These are phyloP conservation scores for Apostichopus parvimensis DNA, from an alignment of 35 echinoderm and acorn worm genomes.

Conservation along the genomic window DNA sequence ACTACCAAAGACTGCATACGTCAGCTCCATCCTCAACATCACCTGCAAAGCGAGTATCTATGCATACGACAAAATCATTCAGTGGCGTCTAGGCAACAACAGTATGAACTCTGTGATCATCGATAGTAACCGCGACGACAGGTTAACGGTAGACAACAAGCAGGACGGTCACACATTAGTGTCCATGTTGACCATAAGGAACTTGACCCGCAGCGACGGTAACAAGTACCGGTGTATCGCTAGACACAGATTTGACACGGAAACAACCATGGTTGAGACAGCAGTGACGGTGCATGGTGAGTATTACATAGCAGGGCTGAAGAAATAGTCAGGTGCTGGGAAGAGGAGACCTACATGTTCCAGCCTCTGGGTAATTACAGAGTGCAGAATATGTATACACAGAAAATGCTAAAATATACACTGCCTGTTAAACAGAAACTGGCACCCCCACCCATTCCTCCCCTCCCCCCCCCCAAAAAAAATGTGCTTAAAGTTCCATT, in stretches of 20 bases:
- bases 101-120: slow-evolving; percentile 22
- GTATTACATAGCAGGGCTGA: background rate
- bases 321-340: no score
- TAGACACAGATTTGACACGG: background rate
- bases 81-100: slow-evolving; percentile 38
- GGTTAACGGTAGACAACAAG: background rate
- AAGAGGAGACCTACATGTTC: no score
- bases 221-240: slow-evolving; percentile 62
- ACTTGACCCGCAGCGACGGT: slow-evolving; percentile 31
- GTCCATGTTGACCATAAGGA: slow-evolving; percentile 44
- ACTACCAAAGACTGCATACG: slow-evolving; percentile 22
- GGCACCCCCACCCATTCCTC: no score
- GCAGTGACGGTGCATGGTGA: background rate
- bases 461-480: no score
- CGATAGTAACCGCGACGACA: background rate
- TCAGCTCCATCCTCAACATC: slow-evolving; percentile 45
- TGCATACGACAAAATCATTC: slow-evolving; percentile 31
- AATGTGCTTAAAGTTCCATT: no score
- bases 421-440: no score
- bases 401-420: no score
- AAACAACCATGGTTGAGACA: background rate
- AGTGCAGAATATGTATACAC: no score
- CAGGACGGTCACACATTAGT: slow-evolving; percentile 32
- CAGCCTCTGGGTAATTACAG: no score
- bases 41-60: slow-evolving; percentile 65